Evolutionary conservation across 2,797 vertebrate species (phyloP).

Genomic region (Avahi laniger): DNA sequence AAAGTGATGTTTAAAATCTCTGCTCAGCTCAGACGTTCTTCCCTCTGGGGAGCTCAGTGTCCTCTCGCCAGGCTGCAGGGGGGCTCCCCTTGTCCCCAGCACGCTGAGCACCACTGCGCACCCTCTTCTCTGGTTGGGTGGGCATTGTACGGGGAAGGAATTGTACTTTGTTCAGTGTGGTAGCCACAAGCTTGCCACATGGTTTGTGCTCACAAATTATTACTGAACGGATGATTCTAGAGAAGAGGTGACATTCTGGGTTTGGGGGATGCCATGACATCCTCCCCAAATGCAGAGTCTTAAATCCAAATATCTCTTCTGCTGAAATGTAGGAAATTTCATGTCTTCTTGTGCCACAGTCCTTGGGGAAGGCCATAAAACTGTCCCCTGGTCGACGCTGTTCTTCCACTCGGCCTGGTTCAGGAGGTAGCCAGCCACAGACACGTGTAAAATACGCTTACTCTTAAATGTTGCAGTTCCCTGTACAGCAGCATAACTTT

Average conservation of each 20-base stretch:
- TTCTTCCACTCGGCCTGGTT: rapidly evolving
- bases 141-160: neutral
- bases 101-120: rapidly evolving
- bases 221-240: neutral
- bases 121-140: neutral
- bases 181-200: neutral
- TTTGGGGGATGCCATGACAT: neutral
- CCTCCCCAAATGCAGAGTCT: neutral
- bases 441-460: too few species aligned
- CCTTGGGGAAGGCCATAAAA: neutral
- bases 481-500: neutral
- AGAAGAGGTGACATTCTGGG: neutral
- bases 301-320: neutral
- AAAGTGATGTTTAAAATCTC: neutral
- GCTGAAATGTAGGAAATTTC: neutral
- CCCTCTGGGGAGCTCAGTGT: neutral
- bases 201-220: neutral
- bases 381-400: rapidly evolving
- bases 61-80: neutral
- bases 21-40: neutral
- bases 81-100: neutral
- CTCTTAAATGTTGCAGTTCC: neutral
- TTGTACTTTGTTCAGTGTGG: neutral
- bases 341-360: neutral
- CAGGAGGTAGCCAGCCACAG: neutral